A percentile compares a stretch with the other conserved stretches of the same genome.
Evolutionary conservation across 2,797 vertebrate genomes (phyloP).

Genomic region (Vultur gryphus): DNA sequence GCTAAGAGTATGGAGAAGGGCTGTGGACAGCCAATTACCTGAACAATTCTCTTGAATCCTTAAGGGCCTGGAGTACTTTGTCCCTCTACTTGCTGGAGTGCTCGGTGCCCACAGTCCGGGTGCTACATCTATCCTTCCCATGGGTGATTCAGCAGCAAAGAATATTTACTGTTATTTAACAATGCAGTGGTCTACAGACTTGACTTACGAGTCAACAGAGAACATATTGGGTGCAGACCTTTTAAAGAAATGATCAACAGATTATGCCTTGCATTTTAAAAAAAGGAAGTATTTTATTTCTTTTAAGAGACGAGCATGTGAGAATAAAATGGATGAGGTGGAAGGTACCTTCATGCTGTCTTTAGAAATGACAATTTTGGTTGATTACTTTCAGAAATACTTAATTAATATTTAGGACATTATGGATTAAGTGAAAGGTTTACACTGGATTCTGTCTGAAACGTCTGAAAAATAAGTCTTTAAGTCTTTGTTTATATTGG

Average conservation of each 20-base stretch:
- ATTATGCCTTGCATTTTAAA: background rate
- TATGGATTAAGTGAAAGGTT: slow-evolving; percentile 31
- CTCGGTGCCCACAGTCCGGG: background rate
- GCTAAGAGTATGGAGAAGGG: background rate
- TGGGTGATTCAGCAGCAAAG: background rate
- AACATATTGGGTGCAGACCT: background rate
- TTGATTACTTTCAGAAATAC: slow-evolving; percentile 10
- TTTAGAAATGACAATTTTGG: background rate
- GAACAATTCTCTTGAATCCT: background rate
- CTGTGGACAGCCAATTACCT: background rate
- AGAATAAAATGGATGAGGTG: background rate
- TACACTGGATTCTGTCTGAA: slow-evolving; percentile 28
- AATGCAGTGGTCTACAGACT: background rate
- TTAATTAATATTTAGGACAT: background rate
- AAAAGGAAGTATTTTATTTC: background rate
- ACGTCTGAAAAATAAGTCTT: slow-evolving; percentile 40
- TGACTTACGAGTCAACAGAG: background rate
- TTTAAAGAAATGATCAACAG: background rate
- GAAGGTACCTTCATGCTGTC: background rate
- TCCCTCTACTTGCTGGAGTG: background rate
- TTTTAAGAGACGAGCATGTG: accelerated
- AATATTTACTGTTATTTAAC: background rate
- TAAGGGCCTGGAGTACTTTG: background rate
- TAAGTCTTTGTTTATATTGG: slow-evolving; percentile 54
- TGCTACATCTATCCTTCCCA: background rate